Percentiles rank a stretch among this genome's conserved stretches.
phyloP scores from a whole-genome alignment of 2,797 vertebrate species.

The Prionace glauca region DNA sequence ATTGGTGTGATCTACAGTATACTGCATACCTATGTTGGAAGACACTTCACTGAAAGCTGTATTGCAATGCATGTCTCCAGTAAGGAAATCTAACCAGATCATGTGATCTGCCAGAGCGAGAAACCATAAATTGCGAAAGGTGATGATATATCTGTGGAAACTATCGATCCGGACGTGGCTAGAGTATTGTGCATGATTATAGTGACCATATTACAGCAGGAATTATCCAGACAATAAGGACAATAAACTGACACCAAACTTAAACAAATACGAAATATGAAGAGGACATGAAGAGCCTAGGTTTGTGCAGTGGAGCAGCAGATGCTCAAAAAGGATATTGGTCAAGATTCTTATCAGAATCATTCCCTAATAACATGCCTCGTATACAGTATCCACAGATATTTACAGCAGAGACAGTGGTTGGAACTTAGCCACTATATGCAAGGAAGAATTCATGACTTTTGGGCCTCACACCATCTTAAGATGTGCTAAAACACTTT shows the following conservation, averaged over 20 bases:
- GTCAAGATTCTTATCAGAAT: neutral
- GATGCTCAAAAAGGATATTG: neutral
- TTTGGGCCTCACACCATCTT: neutral
- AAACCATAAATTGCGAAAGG: neutral
- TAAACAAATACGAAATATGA: neutral
- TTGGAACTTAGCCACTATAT: neutral
- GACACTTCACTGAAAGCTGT: neutral
- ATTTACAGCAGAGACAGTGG: neutral
- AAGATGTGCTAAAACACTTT: neutral
- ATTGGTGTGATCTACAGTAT: neutral
- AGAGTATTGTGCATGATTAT: neutral
- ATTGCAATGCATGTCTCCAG: neutral
- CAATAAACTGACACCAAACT: neutral
- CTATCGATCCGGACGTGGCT: neutral
- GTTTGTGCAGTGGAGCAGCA: neutral
- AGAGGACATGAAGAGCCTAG: neutral
- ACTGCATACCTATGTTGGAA: neutral
- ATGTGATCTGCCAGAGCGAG: neutral
- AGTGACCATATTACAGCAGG: neutral
- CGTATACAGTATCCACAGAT: neutral
- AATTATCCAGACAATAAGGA: neutral
- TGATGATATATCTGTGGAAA: neutral
- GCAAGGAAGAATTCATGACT: neutral
- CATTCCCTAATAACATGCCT: neutral
- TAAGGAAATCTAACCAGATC: neutral